Evolutionary conservation across 2,797 vertebrate species (phyloP), one percentile per base, ranked within the genome.

Genomic region (Anguilla pacifica): DNA sequence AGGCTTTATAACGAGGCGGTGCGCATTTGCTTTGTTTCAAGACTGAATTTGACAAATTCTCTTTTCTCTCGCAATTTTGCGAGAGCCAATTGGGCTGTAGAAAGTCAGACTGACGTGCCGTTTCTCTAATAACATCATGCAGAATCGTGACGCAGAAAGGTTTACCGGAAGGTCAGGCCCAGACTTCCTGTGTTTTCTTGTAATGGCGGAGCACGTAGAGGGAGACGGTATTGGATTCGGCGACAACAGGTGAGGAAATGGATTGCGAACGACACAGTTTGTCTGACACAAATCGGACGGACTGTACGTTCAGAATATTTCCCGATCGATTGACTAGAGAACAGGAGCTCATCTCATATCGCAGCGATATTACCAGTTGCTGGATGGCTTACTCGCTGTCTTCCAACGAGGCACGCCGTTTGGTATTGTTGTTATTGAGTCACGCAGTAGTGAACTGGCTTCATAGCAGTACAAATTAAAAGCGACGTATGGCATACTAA

Each of bases 201-300:
- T 96, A 97, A 98, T 98, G 98, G 97, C 97, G 97, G 97, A 97
- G 92, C 96, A 98, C 94, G 95, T 96, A 92, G 96, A 97, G 57
- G 95, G 90, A 93, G 96, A 97, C 89, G 93, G 91, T 89, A 92
- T 95, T 90, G 94, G 94, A 51, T 95, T 95, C 92, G 94, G 88
- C 93, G 96, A 96, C 86, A 96, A 94, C 95, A 96, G 96, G 96
- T 97, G 90, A 95, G 96, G 90, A 79, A 86, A 49, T 53, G 51
- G 79, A 31, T 64, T 61, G 64, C 6, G 0, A 35, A 25, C 67
- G 22, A 43, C 31, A 55, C 55, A 85, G 15, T 59, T 74, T 6
- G 2, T 9, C 39, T 83, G 22, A 28, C 22, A 3, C 9, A 35
- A 35, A 35, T 35, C 35, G 9, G 2, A 70, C 19, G 51, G 64